A percentile compares a stretch with the other conserved stretches of the same genome.
These are phyloP conservation scores for Columbina picui DNA, from an alignment of 2,113 vertebrate species.

Conservation along the genomic window DNA sequence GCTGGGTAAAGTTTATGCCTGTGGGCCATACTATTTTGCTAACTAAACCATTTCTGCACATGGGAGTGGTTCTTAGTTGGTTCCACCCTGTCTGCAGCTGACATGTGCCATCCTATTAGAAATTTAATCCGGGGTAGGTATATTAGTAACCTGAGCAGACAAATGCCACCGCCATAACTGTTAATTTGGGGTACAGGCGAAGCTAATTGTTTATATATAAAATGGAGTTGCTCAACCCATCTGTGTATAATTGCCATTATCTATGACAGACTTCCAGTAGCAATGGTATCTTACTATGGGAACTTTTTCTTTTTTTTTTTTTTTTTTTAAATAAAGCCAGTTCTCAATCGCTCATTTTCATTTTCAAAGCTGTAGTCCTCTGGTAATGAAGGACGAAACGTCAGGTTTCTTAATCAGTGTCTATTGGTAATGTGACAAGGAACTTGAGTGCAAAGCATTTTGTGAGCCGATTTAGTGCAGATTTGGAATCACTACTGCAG, in stretches of 20 bases:
- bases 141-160: constrained; percentile 7
- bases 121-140: constrained; percentile 3
- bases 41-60: constrained; percentile 5
- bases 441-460: neutral
- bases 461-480: neutral
- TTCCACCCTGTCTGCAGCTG: constrained; percentile 41
- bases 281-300: neutral
- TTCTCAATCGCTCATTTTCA: neutral
- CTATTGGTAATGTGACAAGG: neutral
- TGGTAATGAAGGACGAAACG: neutral
- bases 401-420: neutral
- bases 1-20: neutral
- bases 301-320: neutral
- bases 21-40: neutral
- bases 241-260: neutral
- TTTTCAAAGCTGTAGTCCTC: neutral
- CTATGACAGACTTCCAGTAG: neutral
- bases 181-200: neutral
- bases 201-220: neutral
- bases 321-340: neutral
- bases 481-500: neutral
- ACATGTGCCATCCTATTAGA: neutral
- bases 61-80: constrained; percentile 5
- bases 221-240: neutral
- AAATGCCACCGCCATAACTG: neutral